These are phyloP conservation scores for Dorcus hopei DNA, from an alignment of 2,888 invertebrate genomes.

Conservation along the genomic window DNA sequence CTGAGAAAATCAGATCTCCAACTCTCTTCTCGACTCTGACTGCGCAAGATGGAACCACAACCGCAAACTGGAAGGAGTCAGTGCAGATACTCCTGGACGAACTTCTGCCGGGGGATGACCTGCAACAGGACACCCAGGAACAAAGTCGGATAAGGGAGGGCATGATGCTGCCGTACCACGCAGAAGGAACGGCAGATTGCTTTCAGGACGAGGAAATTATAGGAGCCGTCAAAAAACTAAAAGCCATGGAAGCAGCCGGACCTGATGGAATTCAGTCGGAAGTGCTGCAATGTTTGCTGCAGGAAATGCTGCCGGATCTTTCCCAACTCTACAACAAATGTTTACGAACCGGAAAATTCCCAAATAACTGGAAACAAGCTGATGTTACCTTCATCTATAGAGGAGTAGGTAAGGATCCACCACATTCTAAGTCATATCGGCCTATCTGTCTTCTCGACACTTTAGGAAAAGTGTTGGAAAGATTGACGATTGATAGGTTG, in stretches of 20 bases:
- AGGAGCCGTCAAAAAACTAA: neutral
- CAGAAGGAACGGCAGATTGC: neutral
- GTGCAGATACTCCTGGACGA: conserved; percentile 1
- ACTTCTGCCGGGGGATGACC: conserved; percentile 13
- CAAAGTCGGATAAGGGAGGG: neutral
- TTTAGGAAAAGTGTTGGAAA: conserved; percentile 3
- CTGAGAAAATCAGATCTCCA: conserved; percentile 4
- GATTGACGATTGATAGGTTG: neutral
- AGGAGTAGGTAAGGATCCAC: neutral
- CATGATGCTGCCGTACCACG: neutral
- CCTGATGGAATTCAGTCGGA: conserved; percentile 9
- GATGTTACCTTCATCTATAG: conserved; percentile 12
- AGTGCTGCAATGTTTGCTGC: neutral
- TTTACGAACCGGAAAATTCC: conserved; percentile 8
- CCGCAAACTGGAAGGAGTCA: conserved; percentile 13
- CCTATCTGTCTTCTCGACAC: neutral
- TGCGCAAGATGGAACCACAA: conserved; percentile 1
- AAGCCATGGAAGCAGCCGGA: conserved; percentile 8
- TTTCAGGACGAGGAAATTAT: neutral
- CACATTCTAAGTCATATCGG: neutral
- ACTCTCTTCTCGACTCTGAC: neutral
- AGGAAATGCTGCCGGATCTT: neutral
- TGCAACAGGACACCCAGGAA: neutral
- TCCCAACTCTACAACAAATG: conserved; percentile 16
- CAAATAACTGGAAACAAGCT: conserved; percentile 14